These are phyloP conservation scores for Syngnathus rostellatus DNA, from an alignment of 2,797 vertebrate species.

Conservation along the genomic window DNA sequence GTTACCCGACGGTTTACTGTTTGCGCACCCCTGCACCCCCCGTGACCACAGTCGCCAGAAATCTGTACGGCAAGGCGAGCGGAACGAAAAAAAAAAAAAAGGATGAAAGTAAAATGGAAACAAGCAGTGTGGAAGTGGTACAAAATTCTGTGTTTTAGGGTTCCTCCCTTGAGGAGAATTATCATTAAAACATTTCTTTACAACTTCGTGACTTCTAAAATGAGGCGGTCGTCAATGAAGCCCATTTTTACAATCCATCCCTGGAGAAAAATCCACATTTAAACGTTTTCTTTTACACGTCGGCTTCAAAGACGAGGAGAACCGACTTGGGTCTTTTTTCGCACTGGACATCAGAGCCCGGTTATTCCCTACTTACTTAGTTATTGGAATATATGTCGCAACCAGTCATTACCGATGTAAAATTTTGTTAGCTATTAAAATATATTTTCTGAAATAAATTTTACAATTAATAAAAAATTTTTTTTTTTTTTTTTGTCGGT, in stretches of 20 bases:
- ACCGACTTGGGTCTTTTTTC: background rate
- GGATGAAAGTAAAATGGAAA: background rate
- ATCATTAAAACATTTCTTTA: slow-evolving; percentile 1
- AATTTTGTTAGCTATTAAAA: too few relatives aligned
- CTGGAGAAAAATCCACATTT: slow-evolving; percentile 3
- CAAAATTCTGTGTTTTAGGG: background rate
- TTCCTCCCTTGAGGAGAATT: slow-evolving; percentile 5
- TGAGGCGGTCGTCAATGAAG: background rate
- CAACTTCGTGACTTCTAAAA: slow-evolving; percentile 4
- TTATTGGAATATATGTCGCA: too few relatives aligned
- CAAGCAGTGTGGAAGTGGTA: background rate
- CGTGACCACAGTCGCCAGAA: background rate
- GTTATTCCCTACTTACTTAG: background rate
- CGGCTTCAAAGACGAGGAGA: background rate
- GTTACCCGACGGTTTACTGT: too few relatives aligned
- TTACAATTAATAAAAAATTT: too few relatives aligned
- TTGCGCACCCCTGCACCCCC: background rate
- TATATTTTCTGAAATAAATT: background rate
- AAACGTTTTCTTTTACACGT: slow-evolving; percentile 4
- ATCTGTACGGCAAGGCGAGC: background rate
- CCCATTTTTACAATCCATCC: background rate
- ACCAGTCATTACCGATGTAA: too few relatives aligned
- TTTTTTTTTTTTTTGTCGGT: background rate
- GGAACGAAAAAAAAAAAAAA: background rate
- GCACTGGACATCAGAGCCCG: background rate